Base-by-base conservation (phyloP, 2,113 vertebrate genomes). In the Oreochromis niloticus region DNA sequence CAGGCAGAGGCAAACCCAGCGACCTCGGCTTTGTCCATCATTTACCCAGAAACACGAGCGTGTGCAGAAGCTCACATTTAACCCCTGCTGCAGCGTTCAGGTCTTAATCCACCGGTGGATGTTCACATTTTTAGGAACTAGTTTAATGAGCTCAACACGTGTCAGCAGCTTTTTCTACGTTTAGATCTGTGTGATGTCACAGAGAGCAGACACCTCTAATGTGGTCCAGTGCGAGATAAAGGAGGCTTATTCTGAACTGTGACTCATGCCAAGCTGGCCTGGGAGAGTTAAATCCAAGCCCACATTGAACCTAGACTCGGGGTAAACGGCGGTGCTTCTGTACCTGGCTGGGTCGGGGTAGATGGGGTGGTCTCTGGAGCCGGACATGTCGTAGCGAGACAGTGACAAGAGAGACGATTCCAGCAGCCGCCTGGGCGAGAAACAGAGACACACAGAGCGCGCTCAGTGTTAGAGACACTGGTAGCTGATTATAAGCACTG, bases 271-370 rank as follows among this genome's bases (percentile, higher is more conserved):
- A 12, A 75, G 9, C 41, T 32, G 43, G 24, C 6, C 71, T 32
- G 43, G 0, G 6, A 30, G 41, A 75, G 68, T 48, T 24, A 17
- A 73, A 73, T 17, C n/a, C 48, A 73, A 46, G 68, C 24, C 14
- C 43, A 75, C 7, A 11, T 11, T 75, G 43, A 75, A 50, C 43
- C 4, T 1, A 1, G 16, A 61, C 24, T 22, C 1, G 1, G 34
- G 24, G 43, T 46, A 22, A 13, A 7, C 16, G 61, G 3, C 2
- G 16, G 22, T 22, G 32, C 14, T 14, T 4, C 46, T 4, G 39
- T 96, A 99, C 98, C 98, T 98, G 95, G 98, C 98, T 82, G 98
- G 98, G 93, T 99, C 98, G 24, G 99, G 99, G 95, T 99, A 99
- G 85, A 99, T 99, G 3, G 99, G 99, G 93, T 99, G 99, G 92